These are phyloP conservation scores for Bombus terrestris DNA, from an alignment of 1,140 invertebrate species.

Conservation along the genomic window DNA sequence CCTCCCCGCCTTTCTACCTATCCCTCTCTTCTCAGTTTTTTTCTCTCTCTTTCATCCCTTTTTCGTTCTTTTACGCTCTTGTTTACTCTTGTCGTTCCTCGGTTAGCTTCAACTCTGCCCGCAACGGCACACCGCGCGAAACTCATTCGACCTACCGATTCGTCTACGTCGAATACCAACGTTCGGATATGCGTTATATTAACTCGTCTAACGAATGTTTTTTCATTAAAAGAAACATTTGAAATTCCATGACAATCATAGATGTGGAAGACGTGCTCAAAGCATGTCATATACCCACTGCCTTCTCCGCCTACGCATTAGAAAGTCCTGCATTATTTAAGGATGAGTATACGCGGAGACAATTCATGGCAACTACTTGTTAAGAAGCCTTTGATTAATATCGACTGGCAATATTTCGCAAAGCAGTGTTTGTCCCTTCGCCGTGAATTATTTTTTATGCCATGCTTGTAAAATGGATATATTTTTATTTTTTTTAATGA, in stretches of 20 bases:
- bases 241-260: background rate
- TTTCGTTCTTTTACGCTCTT: constrained; percentile 16
- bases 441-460: too few relatives aligned
- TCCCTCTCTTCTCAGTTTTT: background rate
- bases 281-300: too few relatives aligned
- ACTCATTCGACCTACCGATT: constrained; percentile 27
- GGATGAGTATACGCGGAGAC: background rate
- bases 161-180: background rate
- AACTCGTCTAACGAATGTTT: background rate
- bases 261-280: background rate
- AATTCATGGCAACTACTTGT: background rate
- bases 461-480: too few relatives aligned
- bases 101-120: constrained; percentile 32
- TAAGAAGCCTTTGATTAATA: background rate
- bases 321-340: constrained; percentile 22
- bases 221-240: background rate
- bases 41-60: background rate
- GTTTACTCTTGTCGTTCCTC: constrained; percentile 38
- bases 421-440: background rate
- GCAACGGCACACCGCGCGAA: background rate
- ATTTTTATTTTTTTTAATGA: too few relatives aligned
- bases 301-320: constrained; percentile 23
- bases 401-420: background rate
- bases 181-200: background rate
- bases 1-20: constrained; percentile 17